phyloP scores from a whole-genome alignment of 2,113 vertebrate genomes.

The Mastomys natalensis region DNA sequence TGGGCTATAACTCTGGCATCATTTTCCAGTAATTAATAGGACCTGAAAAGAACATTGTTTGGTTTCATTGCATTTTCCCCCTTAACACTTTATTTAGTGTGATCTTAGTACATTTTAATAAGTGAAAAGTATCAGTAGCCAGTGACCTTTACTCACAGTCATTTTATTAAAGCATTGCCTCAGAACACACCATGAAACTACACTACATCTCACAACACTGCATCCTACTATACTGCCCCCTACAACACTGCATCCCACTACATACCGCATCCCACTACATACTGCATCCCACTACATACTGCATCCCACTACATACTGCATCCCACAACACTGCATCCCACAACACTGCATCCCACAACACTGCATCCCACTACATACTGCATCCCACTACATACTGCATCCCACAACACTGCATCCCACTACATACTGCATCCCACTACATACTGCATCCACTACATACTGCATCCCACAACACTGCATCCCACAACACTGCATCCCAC shows the following conservation, averaged over 20 bases:
- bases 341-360: no score
- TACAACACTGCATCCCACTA: background rate
- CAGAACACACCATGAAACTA: background rate
- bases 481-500: background rate
- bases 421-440: no score
- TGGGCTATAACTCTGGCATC: constrained; percentile 66
- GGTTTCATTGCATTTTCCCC: constrained; percentile 32
- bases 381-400: background rate
- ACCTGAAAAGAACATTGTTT: constrained; percentile 66
- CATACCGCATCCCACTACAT: background rate
- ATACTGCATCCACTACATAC: no score
- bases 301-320: background rate
- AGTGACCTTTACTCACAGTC: background rate
- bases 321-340: no score
- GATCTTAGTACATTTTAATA: constrained; percentile 48
- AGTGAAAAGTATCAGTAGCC: background rate
- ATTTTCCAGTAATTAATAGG: constrained; percentile 74
- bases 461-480: accelerated
- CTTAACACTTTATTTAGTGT: constrained; percentile 44
- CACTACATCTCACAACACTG: background rate
- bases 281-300: background rate
- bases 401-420: no score
- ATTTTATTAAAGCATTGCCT: background rate
- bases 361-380: background rate
- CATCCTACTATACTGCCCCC: background rate